Conservation (phyloP, 2,113 vertebrate genomes). For the Narcine bancroftii region DNA sequence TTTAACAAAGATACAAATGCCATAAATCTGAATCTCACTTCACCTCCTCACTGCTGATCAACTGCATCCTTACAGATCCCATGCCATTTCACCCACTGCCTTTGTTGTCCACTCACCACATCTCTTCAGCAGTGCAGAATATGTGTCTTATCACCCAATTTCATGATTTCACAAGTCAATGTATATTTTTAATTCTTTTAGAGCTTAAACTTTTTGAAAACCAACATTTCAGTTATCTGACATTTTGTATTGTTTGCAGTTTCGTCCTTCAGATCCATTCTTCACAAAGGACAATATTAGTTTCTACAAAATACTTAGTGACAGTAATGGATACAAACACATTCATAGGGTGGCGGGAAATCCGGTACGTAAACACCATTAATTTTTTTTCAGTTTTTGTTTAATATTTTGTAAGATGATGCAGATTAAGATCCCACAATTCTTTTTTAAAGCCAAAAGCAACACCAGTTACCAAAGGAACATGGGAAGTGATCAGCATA, state of each 20-base stretch:
- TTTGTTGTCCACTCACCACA: too few species aligned
- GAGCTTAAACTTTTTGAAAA: neutral
- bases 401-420: constrained; percentile 45
- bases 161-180: neutral
- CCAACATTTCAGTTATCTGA: constrained; percentile 45
- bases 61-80: too few species aligned
- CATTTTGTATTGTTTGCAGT: constrained; percentile 58
- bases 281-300: constrained; percentile 76
- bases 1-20: too few species aligned
- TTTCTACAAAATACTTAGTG: constrained; percentile 94
- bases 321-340: constrained; percentile 83
- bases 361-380: neutral
- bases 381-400: constrained; percentile 52
- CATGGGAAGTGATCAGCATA: constrained; percentile 65
- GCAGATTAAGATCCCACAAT: constrained; percentile 45
- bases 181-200: neutral
- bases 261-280: constrained; percentile 70
- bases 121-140: too few species aligned
- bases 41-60: too few species aligned
- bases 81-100: too few species aligned
- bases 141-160: too few species aligned
- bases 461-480: constrained; percentile 53
- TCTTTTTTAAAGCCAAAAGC: constrained; percentile 17
- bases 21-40: too few species aligned
- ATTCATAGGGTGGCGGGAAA: constrained; percentile 65